Evolutionary conservation across 2,888 invertebrate genomes (phyloP).

Genomic region (Drosophila neutralis): DNA sequence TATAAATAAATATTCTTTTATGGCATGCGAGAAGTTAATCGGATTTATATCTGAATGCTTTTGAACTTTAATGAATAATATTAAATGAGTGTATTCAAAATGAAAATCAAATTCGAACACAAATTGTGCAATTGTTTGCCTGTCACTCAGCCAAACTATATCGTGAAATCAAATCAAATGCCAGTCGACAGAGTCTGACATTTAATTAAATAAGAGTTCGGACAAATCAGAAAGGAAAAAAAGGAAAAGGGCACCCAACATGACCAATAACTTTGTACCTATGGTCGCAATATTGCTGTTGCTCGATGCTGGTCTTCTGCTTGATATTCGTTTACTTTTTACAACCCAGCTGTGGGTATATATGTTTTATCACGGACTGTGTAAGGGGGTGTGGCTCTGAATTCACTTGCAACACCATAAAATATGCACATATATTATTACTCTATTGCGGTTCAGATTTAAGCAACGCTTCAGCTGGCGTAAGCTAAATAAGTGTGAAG

Average conservation of each 20-base stretch:
- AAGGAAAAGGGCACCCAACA: slow-evolving; percentile 31
- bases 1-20: not conserved
- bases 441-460: not conserved
- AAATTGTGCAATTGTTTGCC: slow-evolving; percentile 48
- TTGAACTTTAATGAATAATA: not conserved
- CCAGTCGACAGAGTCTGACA: slow-evolving; percentile 65
- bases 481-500: not conserved
- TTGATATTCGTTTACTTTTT: slow-evolving; percentile 29
- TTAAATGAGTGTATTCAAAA: not conserved
- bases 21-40: not conserved
- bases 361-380: not conserved
- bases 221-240: not conserved
- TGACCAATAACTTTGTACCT: slow-evolving; percentile 60
- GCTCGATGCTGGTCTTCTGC: slow-evolving; percentile 30
- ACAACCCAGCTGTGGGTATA: not conserved
- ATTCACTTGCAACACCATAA: not conserved
- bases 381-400: not conserved
- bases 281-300: slow-evolving; percentile 35
- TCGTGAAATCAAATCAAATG: slow-evolving; percentile 55
- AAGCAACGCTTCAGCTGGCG: not conserved
- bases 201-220: slow-evolving; percentile 74
- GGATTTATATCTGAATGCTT: not conserved
- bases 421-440: not conserved
- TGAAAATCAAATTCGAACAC: slow-evolving; percentile 7
- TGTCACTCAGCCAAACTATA: slow-evolving; percentile 20